phyloP scores from a whole-genome alignment of 2,113 vertebrate species.

The Neomonachus schauinslandi region DNA sequence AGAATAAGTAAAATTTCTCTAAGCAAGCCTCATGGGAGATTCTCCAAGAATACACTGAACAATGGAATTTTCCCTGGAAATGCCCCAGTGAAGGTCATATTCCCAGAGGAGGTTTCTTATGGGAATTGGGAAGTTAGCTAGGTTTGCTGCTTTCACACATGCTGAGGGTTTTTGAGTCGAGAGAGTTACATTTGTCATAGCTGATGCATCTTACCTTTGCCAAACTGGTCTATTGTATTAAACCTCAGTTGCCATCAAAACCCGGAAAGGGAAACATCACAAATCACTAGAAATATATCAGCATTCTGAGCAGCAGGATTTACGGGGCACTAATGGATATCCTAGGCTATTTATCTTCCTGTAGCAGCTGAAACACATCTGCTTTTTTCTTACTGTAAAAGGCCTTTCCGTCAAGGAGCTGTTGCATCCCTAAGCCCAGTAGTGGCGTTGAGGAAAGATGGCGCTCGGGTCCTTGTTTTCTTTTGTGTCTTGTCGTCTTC shows the following conservation, averaged over 20 bases:
- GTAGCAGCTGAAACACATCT: conserved; percentile 58
- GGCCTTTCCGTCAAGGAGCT: conserved; percentile 14
- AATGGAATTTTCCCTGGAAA: conserved; percentile 51
- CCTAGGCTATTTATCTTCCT: conserved; percentile 57
- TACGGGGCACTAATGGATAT: conserved; percentile 70
- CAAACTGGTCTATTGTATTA: conserved; percentile 44
- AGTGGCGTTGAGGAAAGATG: neutral
- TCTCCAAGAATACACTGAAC: conserved; percentile 13
- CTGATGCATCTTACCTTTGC: conserved; percentile 28
- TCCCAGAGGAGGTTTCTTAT: conserved; percentile 34
- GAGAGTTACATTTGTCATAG: conserved; percentile 43
- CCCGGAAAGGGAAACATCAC: conserved; percentile 67
- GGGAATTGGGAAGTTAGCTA: neutral
- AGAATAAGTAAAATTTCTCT: conserved; percentile 27
- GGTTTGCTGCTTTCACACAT: neutral
- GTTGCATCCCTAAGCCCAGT: neutral
- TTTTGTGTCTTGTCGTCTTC: neutral
- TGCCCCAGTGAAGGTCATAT: neutral
- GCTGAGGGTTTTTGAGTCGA: neutral
- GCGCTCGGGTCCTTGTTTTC: neutral
- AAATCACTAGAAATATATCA: conserved; percentile 72
- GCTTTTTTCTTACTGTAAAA: conserved; percentile 66
- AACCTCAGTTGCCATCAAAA: conserved; percentile 60
- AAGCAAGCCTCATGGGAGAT: conserved; percentile 9
- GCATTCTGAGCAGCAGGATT: conserved; percentile 65